Percentiles rank a stretch among this genome's conserved stretches.
Conservation (phyloP, 2,888 invertebrate species). For the Byasa hedistus region DNA sequence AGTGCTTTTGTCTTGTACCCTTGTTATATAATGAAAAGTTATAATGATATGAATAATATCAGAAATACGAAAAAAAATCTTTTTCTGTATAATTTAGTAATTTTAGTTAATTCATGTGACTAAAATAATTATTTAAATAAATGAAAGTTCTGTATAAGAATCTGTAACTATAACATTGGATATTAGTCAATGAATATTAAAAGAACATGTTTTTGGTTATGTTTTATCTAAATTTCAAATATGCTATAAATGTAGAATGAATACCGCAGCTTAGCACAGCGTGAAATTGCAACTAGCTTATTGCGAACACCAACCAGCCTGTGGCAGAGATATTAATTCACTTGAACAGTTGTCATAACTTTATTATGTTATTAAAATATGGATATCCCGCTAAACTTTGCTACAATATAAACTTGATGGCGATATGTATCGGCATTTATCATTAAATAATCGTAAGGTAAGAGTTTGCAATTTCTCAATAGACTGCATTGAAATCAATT, state of each 20-base stretch:
- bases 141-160: too few species aligned
- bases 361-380: constrained; percentile 26
- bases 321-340: constrained; percentile 60
- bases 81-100: too few species aligned
- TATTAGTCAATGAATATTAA: neutral
- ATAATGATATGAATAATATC: too few species aligned
- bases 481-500: neutral
- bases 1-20: too few species aligned
- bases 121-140: too few species aligned
- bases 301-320: constrained; percentile 67
- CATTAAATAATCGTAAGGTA: too few species aligned
- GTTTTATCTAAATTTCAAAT: constrained; percentile 15
- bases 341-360: constrained; percentile 70
- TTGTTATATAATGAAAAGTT: too few species aligned
- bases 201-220: neutral
- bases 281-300: constrained; percentile 76
- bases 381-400: neutral
- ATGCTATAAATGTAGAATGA: constrained; percentile 22
- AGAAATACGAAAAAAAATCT: too few species aligned
- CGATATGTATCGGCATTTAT: too few species aligned
- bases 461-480: neutral
- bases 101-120: too few species aligned
- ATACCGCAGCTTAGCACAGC: constrained; percentile 57
- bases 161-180: too few species aligned
- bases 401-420: neutral